Conservation (phyloP, 2,888 invertebrate species). For the Ptilodon capucinus region DNA sequence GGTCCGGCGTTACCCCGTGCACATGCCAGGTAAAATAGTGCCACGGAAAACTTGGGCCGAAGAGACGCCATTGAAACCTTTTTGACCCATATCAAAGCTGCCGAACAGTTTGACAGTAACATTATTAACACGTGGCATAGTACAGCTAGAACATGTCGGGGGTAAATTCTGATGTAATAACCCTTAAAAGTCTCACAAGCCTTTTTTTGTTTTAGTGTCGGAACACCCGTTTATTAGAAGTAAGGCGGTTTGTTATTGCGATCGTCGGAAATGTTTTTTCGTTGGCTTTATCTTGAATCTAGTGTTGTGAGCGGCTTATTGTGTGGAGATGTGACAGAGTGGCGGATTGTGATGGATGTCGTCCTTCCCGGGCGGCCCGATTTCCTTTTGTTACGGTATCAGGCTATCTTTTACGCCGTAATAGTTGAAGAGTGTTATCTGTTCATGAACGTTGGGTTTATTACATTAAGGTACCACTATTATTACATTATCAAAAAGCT, state of each 20-base stretch:
- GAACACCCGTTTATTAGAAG: conserved; percentile 18
- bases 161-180: conserved; percentile 50
- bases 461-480: too few relatives aligned
- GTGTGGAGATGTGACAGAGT: conserved; percentile 25
- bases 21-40: conserved; percentile 54
- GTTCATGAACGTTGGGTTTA: background rate
- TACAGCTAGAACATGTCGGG: conserved; percentile 40
- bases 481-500: too few relatives aligned
- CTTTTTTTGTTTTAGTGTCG: conserved; percentile 41
- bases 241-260: background rate
- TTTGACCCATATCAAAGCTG: conserved; percentile 65
- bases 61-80: conserved; percentile 57
- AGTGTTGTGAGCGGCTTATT: conserved; percentile 25
- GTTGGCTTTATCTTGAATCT: conserved; percentile 17
- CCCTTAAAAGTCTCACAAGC: conserved; percentile 52
- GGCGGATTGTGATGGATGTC: conserved; percentile 28
- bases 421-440: background rate
- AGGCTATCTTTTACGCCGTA: background rate
- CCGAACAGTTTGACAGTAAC: conserved; percentile 66
- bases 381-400: background rate
- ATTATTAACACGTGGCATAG: conserved; percentile 68
- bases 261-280: conserved; percentile 10
- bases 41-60: conserved; percentile 41
- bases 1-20: conserved; percentile 45
- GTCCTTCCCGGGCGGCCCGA: background rate